Conservation (phyloP, 2,888 invertebrate species). For the Strigamia crassipes region DNA sequence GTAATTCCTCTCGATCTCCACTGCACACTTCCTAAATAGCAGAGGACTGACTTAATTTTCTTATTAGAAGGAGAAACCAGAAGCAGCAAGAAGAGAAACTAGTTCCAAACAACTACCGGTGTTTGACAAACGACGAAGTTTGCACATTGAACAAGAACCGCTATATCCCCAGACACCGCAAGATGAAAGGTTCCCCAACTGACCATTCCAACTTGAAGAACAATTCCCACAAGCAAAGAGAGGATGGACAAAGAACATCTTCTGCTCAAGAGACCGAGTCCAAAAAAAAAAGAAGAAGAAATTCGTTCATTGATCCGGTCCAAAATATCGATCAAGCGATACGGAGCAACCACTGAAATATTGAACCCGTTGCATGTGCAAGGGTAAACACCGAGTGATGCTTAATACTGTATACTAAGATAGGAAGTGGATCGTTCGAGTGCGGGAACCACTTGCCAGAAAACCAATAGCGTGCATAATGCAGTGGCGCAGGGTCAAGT, state of each 20-base stretch:
- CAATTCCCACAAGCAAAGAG: slow-evolving; percentile 24
- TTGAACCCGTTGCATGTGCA: background rate
- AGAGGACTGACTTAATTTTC: slow-evolving; percentile 37
- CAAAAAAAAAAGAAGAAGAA: background rate
- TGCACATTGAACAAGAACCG: background rate
- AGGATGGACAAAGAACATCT: slow-evolving; percentile 19
- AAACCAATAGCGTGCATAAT: slow-evolving; percentile 22
- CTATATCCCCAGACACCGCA: background rate
- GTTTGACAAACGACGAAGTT: slow-evolving; percentile 18
- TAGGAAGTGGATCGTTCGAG: background rate
- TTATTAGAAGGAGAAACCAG: slow-evolving; percentile 10
- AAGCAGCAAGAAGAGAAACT: background rate
- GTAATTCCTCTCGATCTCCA: slow-evolving; percentile 34
- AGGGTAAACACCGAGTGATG: background rate
- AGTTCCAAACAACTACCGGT: slow-evolving; percentile 2
- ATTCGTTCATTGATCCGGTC: slow-evolving; percentile 3
- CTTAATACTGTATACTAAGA: background rate
- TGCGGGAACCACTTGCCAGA: background rate
- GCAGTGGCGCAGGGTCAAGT: background rate
- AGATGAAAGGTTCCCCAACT: slow-evolving; percentile 34
- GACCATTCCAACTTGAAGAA: slow-evolving; percentile 22
- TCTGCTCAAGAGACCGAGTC: background rate
- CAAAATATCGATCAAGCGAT: background rate
- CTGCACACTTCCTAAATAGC: slow-evolving; percentile 31
- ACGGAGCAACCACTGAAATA: background rate